A percentile compares a stretch with the other conserved stretches of the same genome.
These are phyloP conservation scores for Temnothorax rugatulus DNA, from an alignment of 2,888 invertebrate genomes.

Conservation along the genomic window DNA sequence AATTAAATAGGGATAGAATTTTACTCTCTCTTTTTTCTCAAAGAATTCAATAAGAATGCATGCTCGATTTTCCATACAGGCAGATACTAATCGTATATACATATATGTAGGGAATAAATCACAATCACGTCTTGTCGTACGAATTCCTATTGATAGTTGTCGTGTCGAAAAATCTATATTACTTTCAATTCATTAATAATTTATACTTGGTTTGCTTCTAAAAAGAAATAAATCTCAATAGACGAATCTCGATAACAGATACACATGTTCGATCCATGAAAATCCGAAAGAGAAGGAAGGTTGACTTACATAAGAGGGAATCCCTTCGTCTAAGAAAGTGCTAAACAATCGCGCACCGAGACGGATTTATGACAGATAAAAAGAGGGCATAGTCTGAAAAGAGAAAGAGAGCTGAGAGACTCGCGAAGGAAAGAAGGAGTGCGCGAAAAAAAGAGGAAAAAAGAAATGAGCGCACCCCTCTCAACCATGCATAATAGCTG, in stretches of 20 bases:
- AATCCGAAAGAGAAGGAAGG: slow-evolving; percentile 19
- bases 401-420: not conserved
- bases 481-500: slow-evolving; percentile 77
- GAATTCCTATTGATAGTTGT: not conserved
- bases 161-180: not conserved
- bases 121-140: not conserved
- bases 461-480: slow-evolving; percentile 69
- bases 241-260: not conserved
- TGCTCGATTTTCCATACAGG: not conserved
- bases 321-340: not conserved
- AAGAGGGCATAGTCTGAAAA: not conserved
- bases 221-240: not conserved
- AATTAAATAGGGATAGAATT: not conserved
- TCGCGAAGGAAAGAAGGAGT: slow-evolving; percentile 36
- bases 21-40: not conserved
- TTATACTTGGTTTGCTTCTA: not conserved
- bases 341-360: slow-evolving; percentile 33
- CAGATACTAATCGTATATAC: slow-evolving; percentile 27
- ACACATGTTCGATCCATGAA: slow-evolving; percentile 18
- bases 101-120: slow-evolving; percentile 16
- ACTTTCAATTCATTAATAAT: not conserved
- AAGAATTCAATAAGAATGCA: not conserved
- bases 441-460: slow-evolving; percentile 40
- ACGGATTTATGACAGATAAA: slow-evolving; percentile 30
- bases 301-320: slow-evolving; percentile 21